These are phyloP conservation scores for Mesorhabditis belari DNA, from an alignment of 2,888 invertebrate species.

Conservation along the genomic window DNA sequence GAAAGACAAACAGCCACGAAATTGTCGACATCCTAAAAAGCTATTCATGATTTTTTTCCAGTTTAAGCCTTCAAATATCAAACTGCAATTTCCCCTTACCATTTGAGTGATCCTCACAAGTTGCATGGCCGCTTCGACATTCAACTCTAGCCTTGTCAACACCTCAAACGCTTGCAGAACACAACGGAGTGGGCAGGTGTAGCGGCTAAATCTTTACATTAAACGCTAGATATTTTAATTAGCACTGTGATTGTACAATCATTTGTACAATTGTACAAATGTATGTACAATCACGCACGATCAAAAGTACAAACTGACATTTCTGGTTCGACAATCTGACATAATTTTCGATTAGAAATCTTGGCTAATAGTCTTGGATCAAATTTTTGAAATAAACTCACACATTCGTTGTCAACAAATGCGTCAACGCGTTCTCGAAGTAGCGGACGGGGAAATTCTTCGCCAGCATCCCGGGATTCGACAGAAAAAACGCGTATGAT, in stretches of 20 bases:
- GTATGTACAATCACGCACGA: too few relatives aligned
- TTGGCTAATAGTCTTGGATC: background rate
- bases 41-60: too few relatives aligned
- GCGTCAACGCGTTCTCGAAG: constrained; percentile 78
- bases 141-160: constrained; percentile 70
- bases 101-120: constrained; percentile 20
- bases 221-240: too few relatives aligned
- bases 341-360: too few relatives aligned
- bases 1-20: constrained; percentile 61
- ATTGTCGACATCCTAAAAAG: constrained; percentile 76
- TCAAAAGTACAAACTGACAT: constrained; percentile 9
- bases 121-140: constrained; percentile 73
- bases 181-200: constrained; percentile 13
- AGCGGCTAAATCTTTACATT: constrained; percentile 1
- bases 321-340: constrained; percentile 6
- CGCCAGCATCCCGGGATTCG: constrained; percentile 65
- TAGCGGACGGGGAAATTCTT: constrained; percentile 63
- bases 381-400: background rate
- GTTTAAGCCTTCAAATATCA: too few relatives aligned
- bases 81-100: background rate
- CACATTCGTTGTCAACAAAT: constrained; percentile 2
- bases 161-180: constrained; percentile 17
- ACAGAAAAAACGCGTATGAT: constrained; percentile 28
- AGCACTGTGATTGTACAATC: too few relatives aligned
- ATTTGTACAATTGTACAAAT: too few relatives aligned